A percentile compares a stretch with the other conserved stretches of the same genome.
Evolutionary conservation across 2,888 invertebrate genomes (phyloP).

Genomic region (Antheraea assamensis): DNA sequence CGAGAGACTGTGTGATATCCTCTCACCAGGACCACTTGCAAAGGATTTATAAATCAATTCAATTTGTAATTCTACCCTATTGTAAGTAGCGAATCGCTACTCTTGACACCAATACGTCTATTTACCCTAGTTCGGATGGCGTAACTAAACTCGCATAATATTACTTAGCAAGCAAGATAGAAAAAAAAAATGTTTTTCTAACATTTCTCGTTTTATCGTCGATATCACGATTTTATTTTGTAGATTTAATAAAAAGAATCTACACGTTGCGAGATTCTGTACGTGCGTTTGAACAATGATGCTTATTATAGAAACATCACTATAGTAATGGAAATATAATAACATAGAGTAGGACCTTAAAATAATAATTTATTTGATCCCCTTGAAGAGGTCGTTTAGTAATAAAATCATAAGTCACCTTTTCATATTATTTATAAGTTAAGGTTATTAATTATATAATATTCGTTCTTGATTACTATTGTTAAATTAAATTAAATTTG

Average conservation of each 20-base stretch:
- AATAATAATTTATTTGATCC: background rate
- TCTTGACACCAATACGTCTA: constrained; percentile 39
- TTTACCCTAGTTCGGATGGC: constrained; percentile 36
- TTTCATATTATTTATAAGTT: background rate
- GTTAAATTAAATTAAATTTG: background rate
- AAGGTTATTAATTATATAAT: too few relatives aligned
- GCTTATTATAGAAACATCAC: constrained; percentile 32
- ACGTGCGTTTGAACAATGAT: constrained; percentile 42
- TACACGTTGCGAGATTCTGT: constrained; percentile 13
- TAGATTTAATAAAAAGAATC: background rate
- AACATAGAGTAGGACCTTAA: background rate
- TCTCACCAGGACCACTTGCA: constrained; percentile 50
- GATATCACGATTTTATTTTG: background rate
- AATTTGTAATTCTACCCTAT: constrained; percentile 31
- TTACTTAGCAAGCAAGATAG: background rate
- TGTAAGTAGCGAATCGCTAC: constrained; percentile 39
- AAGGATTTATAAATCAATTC: constrained; percentile 41
- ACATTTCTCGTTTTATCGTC: background rate
- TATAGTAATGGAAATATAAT: background rate
- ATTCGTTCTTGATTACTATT: background rate
- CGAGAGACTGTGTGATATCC: constrained; percentile 48
- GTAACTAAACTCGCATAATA: constrained; percentile 29
- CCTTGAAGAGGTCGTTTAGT: background rate
- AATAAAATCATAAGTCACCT: background rate
- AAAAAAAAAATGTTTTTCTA: background rate